Evolutionary conservation across 2,113 vertebrate species (phyloP), one percentile per base, ranked within the genome.

Genomic region (Phyllopteryx taeniolatus): DNA sequence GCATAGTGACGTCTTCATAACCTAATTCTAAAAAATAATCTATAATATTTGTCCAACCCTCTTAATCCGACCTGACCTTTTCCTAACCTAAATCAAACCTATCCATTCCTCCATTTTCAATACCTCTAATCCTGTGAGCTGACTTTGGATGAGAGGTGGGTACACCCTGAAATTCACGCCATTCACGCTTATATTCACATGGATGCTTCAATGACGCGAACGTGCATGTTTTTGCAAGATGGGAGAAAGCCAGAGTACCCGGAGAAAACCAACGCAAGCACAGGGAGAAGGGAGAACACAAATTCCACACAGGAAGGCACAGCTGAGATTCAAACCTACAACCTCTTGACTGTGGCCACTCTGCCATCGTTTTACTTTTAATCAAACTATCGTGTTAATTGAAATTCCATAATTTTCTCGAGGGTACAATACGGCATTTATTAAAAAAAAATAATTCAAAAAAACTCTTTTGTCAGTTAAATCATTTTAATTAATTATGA

Each of bases 311-410:
- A 39, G 35, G 35, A 39, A 6, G 4, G 4, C 6, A 6, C 7
- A 22, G 8, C n/a, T 22, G 9, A 54, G 53, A 54, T n/a, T 54
- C 53, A 51, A 51, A 51, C 49, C 14, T 5, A 51, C 15, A 5
- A 39, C 35, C 6, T 39, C 35, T 39, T 6, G 6, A 51, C 49
- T 20, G 17, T 51, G 49, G 20, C 20, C 73, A 61, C 14, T 61
- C 12, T 78, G 31, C 15, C 63, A 20, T 33, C 33, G 67, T 80
- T 31, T 80, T 81, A 76, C 72, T 60, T 67, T 57, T 10, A 76
- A 77, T 72, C 33, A 75, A 82, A 74, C 74, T 8, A 51, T 60
- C 22, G n/a, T 22, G 61, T 51, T 69, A 5, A 53, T 53, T 53
- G 20, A 53, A 53, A 53, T 17, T 53, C 15, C 49, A 53, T 2